phyloP scores from a whole-genome alignment of 30 jellyfish, hydroid and myxozoan genomes.

The Haliclystus octoradiatus region DNA sequence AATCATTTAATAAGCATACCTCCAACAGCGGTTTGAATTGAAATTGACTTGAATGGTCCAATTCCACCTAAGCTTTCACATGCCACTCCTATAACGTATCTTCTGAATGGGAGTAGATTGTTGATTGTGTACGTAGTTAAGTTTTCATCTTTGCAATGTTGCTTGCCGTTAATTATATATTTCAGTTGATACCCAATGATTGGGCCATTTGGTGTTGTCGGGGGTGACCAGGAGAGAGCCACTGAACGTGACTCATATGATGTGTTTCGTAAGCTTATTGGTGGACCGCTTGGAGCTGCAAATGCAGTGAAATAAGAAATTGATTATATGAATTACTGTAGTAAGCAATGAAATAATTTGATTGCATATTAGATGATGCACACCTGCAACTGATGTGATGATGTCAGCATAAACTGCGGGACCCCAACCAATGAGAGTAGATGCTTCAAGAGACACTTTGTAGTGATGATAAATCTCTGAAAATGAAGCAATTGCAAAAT shows the following conservation, averaged over 20 bases:
- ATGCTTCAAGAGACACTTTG: not conserved
- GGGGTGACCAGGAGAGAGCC: not conserved
- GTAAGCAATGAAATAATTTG: no score
- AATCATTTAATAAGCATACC: not conserved
- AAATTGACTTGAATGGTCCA: not conserved
- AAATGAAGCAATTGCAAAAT: no score
- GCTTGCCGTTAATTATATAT: not conserved
- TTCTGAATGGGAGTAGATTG: not conserved
- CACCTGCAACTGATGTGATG: not conserved
- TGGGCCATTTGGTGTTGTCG: not conserved
- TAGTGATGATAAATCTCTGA: not conserved
- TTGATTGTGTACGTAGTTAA: not conserved
- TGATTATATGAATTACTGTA: no score
- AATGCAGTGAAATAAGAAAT: no score
- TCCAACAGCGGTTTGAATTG: not conserved
- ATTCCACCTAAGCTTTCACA: not conserved
- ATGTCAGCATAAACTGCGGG: not conserved
- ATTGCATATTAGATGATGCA: no score
- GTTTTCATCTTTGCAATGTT: no score
- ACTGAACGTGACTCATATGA: not conserved
- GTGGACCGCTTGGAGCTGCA: not conserved
- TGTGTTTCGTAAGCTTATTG: not conserved
- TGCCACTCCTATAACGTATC: not conserved
- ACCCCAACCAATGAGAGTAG: not conserved
- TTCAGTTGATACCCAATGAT: not conserved